Evolutionary conservation across 1,140 invertebrate species (phyloP), one percentile per base, ranked within the genome.

Genomic region (Panulirus ornatus): DNA sequence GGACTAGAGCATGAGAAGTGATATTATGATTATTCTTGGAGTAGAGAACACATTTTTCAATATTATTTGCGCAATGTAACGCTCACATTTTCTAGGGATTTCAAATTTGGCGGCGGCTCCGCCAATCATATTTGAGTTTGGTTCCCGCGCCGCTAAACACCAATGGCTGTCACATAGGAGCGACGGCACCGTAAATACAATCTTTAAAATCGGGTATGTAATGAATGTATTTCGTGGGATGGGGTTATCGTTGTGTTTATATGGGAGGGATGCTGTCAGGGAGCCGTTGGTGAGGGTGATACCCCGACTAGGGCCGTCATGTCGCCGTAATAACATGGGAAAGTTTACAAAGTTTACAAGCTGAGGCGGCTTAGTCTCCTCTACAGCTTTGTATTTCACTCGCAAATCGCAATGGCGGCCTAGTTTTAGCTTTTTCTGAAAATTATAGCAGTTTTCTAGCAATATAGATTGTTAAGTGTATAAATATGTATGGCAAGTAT

Each of bases 121-220:
- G 11, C 78, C 78, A 81, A 81, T 58, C 47, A 81, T 2, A 81
- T 81, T 81, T 22, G 58, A 81, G 78, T 81, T 2, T 30, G 78
- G 11, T 81, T 81, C 78, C 78, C 78, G 78, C 78, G n/a, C 38
- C 38, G 2, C 36, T 14, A 34, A n/a, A 58, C 47, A 30, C 78
- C 78, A 81, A 81, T 81, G 78, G 78, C 78, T 34, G 78, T 81
- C 47, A 34, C 11, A 27, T n/a, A 58, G 47, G 47, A 81, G n/a
- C 9, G 1, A 30, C 51, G 19, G 27, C 47, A 27, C 19, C 47
- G 27, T 81, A 81, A 81, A 81, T 58, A 81, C 78, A 58, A 81
- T 34, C 51, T 51, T 27, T 79, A 79, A 79, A 51, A 42, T 51
- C n/a, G 47, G 47, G 47, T 38, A 36, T 36, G 22, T 81, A 16